phyloP scores from a whole-genome alignment of 2,888 invertebrate species.

The Catocala sponsa region DNA sequence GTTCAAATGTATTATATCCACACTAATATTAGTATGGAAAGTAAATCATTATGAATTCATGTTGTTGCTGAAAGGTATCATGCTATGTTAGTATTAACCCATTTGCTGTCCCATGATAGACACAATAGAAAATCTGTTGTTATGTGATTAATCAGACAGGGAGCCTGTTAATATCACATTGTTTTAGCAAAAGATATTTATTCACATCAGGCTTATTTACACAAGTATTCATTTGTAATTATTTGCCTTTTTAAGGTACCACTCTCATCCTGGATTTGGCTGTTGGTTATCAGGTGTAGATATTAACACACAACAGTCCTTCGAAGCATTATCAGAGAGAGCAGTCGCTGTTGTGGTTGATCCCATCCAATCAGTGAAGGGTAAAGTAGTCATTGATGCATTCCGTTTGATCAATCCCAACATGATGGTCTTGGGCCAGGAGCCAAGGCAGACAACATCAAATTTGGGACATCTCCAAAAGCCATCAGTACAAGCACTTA shows the following conservation, averaged over 20 bases:
- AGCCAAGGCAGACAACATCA: conserved; percentile 99
- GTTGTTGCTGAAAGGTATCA: too few species aligned
- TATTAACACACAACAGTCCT: conserved; percentile 99
- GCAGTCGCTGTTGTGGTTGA: conserved; percentile 99
- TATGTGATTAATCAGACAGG: background rate
- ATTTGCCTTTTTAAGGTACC: conserved; percentile 90
- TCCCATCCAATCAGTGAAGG: conserved; percentile 99
- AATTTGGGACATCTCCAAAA: conserved; percentile 99
- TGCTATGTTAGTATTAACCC: background rate
- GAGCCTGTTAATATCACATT: too few species aligned
- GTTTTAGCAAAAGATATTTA: too few species aligned
- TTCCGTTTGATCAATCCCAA: conserved; percentile 99
- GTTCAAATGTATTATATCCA: too few species aligned
- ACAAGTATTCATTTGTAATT: background rate
- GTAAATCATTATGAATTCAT: too few species aligned
- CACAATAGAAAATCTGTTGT: background rate
- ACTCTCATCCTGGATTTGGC: conserved; percentile 99
- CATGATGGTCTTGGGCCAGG: conserved; percentile 99
- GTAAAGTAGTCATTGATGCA: conserved; percentile 99
- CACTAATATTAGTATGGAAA: too few species aligned
- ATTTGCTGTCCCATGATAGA: background rate
- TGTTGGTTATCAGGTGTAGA: conserved; percentile 99
- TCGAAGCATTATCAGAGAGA: conserved; percentile 98
- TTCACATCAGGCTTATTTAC: too few species aligned
- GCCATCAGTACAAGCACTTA: conserved; percentile 99